phyloP scores from a whole-genome alignment of 2,888 invertebrate genomes.

The Phasia obesa region DNA sequence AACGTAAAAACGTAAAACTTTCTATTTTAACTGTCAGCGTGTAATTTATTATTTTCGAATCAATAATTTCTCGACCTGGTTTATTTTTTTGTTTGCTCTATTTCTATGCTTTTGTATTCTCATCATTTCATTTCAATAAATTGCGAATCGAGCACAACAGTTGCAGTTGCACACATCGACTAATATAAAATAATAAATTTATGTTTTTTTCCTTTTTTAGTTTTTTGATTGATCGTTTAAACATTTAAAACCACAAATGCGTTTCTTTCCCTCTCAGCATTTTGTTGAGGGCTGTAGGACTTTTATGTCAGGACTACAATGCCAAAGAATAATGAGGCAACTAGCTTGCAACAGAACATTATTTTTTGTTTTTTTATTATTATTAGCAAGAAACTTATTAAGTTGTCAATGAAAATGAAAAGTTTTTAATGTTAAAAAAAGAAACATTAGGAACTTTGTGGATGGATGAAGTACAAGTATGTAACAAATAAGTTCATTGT shows the following conservation, averaged over 20 bases:
- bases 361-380: constrained; percentile 7
- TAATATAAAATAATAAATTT: constrained; percentile 42
- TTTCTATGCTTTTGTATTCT: constrained; percentile 22
- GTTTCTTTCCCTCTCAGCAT: too few species aligned
- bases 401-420: constrained; percentile 1
- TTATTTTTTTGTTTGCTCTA: constrained; percentile 23
- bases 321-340: constrained; percentile 10
- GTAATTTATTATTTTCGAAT: constrained; percentile 57
- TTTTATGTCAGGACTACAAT: constrained; percentile 33
- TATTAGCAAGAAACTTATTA: too few species aligned
- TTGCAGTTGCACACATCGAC: background rate
- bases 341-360: background rate
- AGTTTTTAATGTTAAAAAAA: too few species aligned
- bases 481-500: too few species aligned
- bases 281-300: constrained; percentile 20
- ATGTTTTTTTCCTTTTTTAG: constrained; percentile 23
- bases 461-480: too few species aligned
- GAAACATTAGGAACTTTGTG: too few species aligned
- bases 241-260: constrained; percentile 49
- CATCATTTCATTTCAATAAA: constrained; percentile 46
- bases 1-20: too few species aligned
- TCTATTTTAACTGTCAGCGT: constrained; percentile 22
- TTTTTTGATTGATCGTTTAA: constrained; percentile 63
- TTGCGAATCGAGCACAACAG: constrained; percentile 16
- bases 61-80: constrained; percentile 60